These are phyloP conservation scores for Amblyraja radiata DNA, from an alignment of 2,797 vertebrate genomes.

Conservation along the genomic window DNA sequence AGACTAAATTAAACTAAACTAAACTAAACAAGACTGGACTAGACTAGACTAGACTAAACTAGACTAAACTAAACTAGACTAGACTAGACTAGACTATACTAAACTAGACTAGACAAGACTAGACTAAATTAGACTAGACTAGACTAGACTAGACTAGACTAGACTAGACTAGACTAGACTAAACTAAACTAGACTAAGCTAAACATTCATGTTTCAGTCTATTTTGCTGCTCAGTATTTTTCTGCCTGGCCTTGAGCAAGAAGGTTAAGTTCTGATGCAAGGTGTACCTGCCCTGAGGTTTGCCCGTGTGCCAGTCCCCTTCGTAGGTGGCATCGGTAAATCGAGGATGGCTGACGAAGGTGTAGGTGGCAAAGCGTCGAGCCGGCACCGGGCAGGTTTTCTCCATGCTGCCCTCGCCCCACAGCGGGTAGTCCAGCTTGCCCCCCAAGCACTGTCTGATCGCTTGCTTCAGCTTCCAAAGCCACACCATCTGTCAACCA, in stretches of 20 bases:
- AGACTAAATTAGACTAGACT: too few species aligned
- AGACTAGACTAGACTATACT: too few species aligned
- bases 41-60: too few species aligned
- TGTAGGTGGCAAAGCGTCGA: slow-evolving; percentile 47
- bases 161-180: too few species aligned
- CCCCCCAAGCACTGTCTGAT: slow-evolving; percentile 54
- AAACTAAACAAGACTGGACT: too few species aligned
- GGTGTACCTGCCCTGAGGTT: slow-evolving; percentile 62
- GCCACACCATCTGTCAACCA: slow-evolving; percentile 54
- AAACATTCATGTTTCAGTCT: neutral
- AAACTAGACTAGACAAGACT: too few species aligned
- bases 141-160: too few species aligned
- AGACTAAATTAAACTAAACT: too few species aligned
- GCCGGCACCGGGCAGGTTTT: slow-evolving; percentile 31
- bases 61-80: too few species aligned
- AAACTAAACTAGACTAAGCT: too few species aligned
- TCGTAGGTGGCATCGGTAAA: slow-evolving; percentile 55
- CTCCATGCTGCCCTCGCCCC: slow-evolving; percentile 44
- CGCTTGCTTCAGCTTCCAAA: slow-evolving; percentile 57
- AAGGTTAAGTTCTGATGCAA: neutral
- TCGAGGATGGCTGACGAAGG: slow-evolving; percentile 49
- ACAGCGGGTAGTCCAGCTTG: slow-evolving; percentile 54
- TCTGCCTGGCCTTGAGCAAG: neutral
- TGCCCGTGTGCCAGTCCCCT: slow-evolving; percentile 57
- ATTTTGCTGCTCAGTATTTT: neutral